These are phyloP conservation scores for Conus betulinus DNA, from an alignment of 1,140 invertebrate species.

Conservation along the genomic window DNA sequence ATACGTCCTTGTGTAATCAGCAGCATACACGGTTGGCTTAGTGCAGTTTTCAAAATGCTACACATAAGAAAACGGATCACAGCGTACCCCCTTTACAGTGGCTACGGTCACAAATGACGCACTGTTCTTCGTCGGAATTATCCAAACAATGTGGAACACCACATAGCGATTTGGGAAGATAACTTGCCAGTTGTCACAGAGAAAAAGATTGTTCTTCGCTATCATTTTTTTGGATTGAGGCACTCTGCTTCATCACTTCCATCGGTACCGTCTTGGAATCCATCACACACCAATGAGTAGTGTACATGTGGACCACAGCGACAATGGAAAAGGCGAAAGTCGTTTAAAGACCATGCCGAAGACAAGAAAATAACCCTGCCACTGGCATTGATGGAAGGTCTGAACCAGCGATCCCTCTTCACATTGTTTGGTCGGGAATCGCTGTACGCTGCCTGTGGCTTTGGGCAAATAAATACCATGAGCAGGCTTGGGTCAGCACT, in stretches of 20 bases:
- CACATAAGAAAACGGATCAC: slow-evolving; percentile 12
- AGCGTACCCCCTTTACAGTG: slow-evolving; percentile 19
- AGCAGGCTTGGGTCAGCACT: neutral
- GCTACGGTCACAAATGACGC: slow-evolving; percentile 1
- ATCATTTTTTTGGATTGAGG: neutral
- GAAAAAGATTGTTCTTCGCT: neutral
- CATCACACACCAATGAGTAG: slow-evolving; percentile 42
- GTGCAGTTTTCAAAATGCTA: slow-evolving; percentile 3
- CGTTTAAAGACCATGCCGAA: neutral
- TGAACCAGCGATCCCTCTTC: slow-evolving; percentile 17
- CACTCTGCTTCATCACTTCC: slow-evolving; percentile 23
- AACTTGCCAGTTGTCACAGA: slow-evolving; percentile 24
- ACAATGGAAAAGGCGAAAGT: slow-evolving; percentile 5
- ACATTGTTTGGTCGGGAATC: slow-evolving; percentile 4
- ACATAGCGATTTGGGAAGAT: neutral
- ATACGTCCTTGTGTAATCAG: too few relatives aligned
- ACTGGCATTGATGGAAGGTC: neutral
- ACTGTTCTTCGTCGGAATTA: slow-evolving; percentile 34
- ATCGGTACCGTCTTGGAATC: slow-evolving; percentile 29
- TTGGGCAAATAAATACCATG: neutral
- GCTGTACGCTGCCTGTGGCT: neutral
- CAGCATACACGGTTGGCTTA: too few relatives aligned
- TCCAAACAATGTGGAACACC: slow-evolving; percentile 37
- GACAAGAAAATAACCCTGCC: neutral
- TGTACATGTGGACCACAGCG: slow-evolving; percentile 1